These are phyloP conservation scores for Luscinia luscinia DNA, from an alignment of 2,797 vertebrate genomes.

Conservation along the genomic window DNA sequence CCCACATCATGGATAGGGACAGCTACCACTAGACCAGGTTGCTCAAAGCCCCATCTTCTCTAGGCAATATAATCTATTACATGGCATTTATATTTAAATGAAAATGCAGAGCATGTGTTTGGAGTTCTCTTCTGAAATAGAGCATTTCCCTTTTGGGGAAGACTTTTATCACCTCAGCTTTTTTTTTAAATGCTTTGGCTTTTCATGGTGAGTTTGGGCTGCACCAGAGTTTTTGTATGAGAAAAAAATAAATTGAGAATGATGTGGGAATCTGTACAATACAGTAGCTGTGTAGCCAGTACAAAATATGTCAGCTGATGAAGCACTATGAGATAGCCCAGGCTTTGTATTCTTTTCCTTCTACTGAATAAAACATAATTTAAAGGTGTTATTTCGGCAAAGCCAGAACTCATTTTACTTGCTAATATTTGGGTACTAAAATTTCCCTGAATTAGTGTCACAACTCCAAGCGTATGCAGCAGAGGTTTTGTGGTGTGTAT, in stretches of 20 bases:
- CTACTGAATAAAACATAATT: not conserved
- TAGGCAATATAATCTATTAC: not conserved
- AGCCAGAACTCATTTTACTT: not conserved
- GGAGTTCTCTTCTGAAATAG: not conserved
- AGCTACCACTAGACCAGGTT: not conserved
- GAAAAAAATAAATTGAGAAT: not conserved
- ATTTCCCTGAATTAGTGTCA: not conserved
- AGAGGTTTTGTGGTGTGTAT: not conserved
- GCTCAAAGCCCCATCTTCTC: not conserved
- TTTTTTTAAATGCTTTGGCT: not conserved
- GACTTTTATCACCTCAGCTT: not conserved
- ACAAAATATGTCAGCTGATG: not conserved
- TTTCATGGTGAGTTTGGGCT: not conserved
- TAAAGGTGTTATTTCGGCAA: not conserved
- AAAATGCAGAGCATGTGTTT: not conserved
- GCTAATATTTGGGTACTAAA: not conserved
- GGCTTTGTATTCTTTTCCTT: not conserved
- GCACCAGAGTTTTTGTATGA: not conserved
- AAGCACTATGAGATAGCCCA: not conserved
- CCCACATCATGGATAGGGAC: not conserved
- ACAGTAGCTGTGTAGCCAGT: not conserved
- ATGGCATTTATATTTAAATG: not conserved
- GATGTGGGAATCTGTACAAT: not conserved
- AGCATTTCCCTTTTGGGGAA: not conserved
- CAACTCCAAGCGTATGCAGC: not conserved